Evolutionary conservation across 2,888 invertebrate species (phyloP).

Genomic region (Cheilosia grossa): DNA sequence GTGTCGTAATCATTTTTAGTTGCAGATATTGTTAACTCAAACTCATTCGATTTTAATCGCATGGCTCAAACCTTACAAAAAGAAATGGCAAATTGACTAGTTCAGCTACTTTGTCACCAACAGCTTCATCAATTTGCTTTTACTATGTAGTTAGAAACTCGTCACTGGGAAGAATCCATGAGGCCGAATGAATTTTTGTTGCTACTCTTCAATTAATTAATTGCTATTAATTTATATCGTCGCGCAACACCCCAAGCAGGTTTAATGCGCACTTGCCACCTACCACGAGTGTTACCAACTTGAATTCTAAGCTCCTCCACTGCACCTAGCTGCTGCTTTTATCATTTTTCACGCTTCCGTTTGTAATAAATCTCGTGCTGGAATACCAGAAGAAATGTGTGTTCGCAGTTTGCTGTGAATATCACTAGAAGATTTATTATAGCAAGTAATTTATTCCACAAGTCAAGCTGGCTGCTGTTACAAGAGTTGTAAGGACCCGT

Average conservation of each 20-base stretch:
- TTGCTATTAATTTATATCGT: constrained; percentile 15
- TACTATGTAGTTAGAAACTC: constrained; percentile 1
- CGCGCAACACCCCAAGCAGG: constrained; percentile 17
- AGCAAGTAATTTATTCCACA: constrained; percentile 45
- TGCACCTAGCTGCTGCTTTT: constrained; percentile 20
- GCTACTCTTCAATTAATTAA: constrained; percentile 52
- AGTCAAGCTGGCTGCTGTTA: constrained; percentile 26
- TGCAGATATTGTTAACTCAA: not conserved
- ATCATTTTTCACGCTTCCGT: constrained; percentile 48
- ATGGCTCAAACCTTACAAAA: not conserved
- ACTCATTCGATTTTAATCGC: not conserved
- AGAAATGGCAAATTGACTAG: not conserved
- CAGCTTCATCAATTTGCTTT: not conserved
- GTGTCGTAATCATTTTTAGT: too few species aligned
- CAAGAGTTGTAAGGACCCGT: constrained; percentile 31
- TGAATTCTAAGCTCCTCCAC: constrained; percentile 35
- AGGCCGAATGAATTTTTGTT: constrained; percentile 23
- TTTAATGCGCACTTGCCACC: constrained; percentile 44
- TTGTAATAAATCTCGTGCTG: constrained; percentile 54
- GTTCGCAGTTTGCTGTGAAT: constrained; percentile 20
- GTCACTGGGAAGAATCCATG: constrained; percentile 5
- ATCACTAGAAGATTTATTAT: constrained; percentile 53
- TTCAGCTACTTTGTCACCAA: not conserved
- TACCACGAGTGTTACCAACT: constrained; percentile 2
- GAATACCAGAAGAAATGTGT: constrained; percentile 35